phyloP scores from a whole-genome alignment of 1,140 invertebrate species.

The Megalonaias nervosa region DNA sequence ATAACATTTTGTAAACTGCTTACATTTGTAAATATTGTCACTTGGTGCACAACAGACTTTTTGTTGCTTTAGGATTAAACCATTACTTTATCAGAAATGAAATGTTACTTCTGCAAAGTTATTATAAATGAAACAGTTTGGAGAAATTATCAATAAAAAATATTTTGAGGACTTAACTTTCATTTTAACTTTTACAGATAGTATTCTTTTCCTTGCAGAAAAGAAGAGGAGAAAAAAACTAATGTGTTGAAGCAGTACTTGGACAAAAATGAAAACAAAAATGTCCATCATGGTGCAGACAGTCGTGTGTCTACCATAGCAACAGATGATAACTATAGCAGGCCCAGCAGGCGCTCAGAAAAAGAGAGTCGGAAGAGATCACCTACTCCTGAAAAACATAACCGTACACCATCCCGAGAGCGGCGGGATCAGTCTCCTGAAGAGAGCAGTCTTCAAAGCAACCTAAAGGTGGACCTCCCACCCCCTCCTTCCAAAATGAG shows the following conservation, averaged over 20 bases:
- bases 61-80: too few relatives aligned
- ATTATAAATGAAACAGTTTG: too few relatives aligned
- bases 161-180: too few relatives aligned
- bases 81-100: too few relatives aligned
- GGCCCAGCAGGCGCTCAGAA: conserved; percentile 21
- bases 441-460: not conserved
- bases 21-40: too few relatives aligned
- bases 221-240: conserved; percentile 21
- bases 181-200: not conserved
- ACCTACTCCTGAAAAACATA: conserved; percentile 7
- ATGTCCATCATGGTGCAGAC: not conserved
- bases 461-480: not conserved
- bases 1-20: too few relatives aligned
- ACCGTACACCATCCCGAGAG: conserved; percentile 22
- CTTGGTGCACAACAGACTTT: too few relatives aligned
- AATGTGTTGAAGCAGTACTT: conserved; percentile 4
- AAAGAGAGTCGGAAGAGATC: conserved; percentile 10
- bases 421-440: conserved; percentile 2
- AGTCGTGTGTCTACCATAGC: conserved; percentile 18
- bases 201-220: conserved; percentile 8
- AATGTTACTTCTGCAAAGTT: too few relatives aligned
- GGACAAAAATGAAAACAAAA: not conserved
- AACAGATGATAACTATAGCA: conserved; percentile 20
- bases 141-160: too few relatives aligned
- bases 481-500: conserved; percentile 34